phyloP scores from a whole-genome alignment of 37 sponge, comb jelly and placozoan genomes.

The Hexactinellida sp. region DNA sequence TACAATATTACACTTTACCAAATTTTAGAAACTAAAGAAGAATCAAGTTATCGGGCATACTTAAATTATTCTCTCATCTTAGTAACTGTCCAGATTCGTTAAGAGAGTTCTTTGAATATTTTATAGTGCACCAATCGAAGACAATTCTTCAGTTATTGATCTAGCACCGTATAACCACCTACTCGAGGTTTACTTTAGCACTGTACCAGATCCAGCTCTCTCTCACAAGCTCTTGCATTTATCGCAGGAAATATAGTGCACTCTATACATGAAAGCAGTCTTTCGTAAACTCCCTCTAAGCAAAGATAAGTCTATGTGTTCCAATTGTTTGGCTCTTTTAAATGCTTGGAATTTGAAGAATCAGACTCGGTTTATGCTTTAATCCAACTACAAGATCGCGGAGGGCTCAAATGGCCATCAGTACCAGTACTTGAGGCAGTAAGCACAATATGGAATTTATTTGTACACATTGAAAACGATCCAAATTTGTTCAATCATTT shows the following conservation, averaged over 20 bases:
- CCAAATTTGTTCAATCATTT: not conserved
- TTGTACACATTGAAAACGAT: not conserved
- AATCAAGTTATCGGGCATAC: no score
- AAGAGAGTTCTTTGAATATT: not conserved
- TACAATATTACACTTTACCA: no score
- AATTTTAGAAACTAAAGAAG: no score
- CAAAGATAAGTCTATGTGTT: not conserved
- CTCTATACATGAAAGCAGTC: not conserved
- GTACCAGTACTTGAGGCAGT: conserved; percentile 1
- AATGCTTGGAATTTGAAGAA: not conserved
- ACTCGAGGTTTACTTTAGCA: not conserved
- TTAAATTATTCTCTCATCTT: no score
- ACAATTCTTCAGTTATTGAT: not conserved
- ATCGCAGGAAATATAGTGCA: not conserved
- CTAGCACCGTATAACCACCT: not conserved
- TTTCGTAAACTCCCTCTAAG: not conserved
- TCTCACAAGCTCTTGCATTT: not conserved
- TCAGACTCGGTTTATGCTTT: not conserved
- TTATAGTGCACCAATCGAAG: not conserved
- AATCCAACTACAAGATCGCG: conserved; percentile 1
- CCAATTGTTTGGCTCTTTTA: not conserved
- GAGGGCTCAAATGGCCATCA: conserved; percentile 10
- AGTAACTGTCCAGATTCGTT: no score
- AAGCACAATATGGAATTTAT: not conserved
- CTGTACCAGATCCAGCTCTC: not conserved